phyloP scores from a whole-genome alignment of 2,797 vertebrate genomes.

The Coluber constrictor region DNA sequence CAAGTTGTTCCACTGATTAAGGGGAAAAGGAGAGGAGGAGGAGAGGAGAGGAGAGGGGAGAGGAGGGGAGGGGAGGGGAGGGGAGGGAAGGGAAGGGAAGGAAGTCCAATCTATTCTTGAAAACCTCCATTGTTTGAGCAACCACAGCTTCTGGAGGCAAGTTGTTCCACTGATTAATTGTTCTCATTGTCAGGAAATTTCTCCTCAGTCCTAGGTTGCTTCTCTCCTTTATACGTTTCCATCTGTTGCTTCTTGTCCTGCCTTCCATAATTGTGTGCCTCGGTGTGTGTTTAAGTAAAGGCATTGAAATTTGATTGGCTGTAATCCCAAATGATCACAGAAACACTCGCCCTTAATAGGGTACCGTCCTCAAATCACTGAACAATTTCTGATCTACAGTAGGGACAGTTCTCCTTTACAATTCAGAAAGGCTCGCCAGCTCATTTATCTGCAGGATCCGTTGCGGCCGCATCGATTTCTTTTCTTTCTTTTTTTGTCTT shows the following conservation, averaged over 20 bases:
- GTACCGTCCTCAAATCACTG: neutral
- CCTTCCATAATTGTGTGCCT: neutral
- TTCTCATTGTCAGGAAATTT: neutral
- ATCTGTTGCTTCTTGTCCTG: neutral
- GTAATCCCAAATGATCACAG: neutral
- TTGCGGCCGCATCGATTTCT: slow-evolving; percentile 68
- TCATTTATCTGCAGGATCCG: slow-evolving; percentile 67
- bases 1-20: no score
- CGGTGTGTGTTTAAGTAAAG: neutral
- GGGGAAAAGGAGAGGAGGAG: no score
- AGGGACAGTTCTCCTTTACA: neutral
- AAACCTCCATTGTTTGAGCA: neutral
- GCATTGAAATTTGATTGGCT: fast-evolving
- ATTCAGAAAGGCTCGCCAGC: slow-evolving; percentile 14
- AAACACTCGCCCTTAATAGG: fast-evolving
- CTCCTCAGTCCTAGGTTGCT: neutral
- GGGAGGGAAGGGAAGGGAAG: no score
- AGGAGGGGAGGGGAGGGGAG: no score
- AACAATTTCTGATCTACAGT: slow-evolving; percentile 10
- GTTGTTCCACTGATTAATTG: neutral
- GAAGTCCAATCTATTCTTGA: no score
- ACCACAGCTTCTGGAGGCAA: fast-evolving
- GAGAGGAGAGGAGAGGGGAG: no score
- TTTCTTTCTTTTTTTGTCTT: slow-evolving; percentile 24
- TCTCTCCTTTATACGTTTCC: neutral